Conservation (phyloP, 2,113 vertebrate genomes). For the Thalassarche chlororhynchos region DNA sequence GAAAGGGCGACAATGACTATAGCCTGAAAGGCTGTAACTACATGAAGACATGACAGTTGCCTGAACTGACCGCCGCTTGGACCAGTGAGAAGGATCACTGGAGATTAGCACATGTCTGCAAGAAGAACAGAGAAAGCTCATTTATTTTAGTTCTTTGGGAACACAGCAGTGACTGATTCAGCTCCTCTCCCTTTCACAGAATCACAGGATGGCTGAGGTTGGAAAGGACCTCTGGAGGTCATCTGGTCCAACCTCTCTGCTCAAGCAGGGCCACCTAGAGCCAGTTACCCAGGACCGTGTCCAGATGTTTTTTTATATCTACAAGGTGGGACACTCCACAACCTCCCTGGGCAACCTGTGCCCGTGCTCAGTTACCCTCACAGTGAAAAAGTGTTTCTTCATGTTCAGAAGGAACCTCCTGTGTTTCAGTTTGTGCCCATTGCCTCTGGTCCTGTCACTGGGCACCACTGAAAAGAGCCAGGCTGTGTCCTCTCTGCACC, state of each 20-base stretch:
- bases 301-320: neutral
- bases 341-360: neutral
- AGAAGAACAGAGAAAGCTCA: neutral
- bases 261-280: neutral
- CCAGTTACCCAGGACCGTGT: rapidly evolving
- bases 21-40: neutral
- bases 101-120: neutral
- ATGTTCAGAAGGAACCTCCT: neutral
- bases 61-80: neutral
- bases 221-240: neutral
- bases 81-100: neutral
- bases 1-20: neutral
- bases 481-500: neutral
- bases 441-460: neutral
- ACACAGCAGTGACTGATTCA: neutral
- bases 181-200: neutral
- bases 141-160: neutral
- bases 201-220: neutral
- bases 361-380: neutral
- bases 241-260: neutral
- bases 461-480: neutral
- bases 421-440: neutral
- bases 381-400: neutral
- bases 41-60: neutral
- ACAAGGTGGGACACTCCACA: neutral